phyloP scores from a whole-genome alignment of 2,888 invertebrate species.

The Bimastos eiseni region DNA sequence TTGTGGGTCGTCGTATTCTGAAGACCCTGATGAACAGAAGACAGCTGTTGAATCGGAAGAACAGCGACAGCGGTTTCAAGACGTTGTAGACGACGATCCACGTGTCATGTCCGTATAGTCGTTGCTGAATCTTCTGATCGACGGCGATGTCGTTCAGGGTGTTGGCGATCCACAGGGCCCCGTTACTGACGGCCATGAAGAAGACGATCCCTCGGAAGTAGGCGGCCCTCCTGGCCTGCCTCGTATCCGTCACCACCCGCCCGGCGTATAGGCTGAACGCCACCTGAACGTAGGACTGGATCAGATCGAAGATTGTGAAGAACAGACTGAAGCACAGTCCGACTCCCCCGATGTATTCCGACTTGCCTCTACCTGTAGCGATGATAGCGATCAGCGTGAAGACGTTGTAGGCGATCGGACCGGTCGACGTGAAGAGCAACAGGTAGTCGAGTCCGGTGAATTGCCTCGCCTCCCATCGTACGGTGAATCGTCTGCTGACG shows the following conservation, averaged over 20 bases:
- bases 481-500: not conserved
- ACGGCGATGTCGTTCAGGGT: not conserved
- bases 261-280: constrained; percentile 29
- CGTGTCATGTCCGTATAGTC: not conserved
- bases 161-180: constrained; percentile 28
- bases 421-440: constrained; percentile 22
- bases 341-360: not conserved
- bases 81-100: constrained; percentile 29
- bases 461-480: not conserved
- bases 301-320: not conserved
- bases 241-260: not conserved
- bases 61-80: constrained; percentile 27
- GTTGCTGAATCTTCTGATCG: not conserved
- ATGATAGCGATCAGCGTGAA: constrained; percentile 16
- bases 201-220: constrained; percentile 26
- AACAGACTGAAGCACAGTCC: not conserved
- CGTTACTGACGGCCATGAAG: constrained; percentile 29
- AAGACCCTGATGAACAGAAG: not conserved
- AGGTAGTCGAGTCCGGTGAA: constrained; percentile 31
- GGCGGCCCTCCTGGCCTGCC: not conserved
- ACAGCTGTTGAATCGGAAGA: constrained; percentile 32
- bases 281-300: constrained; percentile 20
- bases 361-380: not conserved
- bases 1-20: not conserved
- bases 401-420: constrained; percentile 27